Evolutionary conservation across 2,113 vertebrate genomes (phyloP).

Genomic region (Grammomys surdaster): DNA sequence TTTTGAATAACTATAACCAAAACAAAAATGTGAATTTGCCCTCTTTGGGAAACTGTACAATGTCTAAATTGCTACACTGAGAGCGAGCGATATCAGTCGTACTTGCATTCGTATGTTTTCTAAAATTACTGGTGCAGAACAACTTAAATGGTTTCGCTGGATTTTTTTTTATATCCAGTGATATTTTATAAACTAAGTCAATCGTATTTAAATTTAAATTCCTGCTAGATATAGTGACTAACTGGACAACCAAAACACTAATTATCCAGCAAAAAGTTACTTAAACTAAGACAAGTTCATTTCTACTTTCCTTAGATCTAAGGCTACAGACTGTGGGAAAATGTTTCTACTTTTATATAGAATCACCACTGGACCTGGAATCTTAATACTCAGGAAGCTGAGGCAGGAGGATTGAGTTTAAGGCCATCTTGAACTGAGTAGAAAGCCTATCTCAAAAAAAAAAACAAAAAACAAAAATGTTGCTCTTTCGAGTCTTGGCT

Average conservation of each 20-base stretch:
- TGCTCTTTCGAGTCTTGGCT: too few species aligned
- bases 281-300: slow-evolving; percentile 24
- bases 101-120: slow-evolving; percentile 41
- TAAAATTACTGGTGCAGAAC: slow-evolving; percentile 46
- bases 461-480: too few species aligned
- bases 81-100: slow-evolving; percentile 43
- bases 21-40: slow-evolving; percentile 10
- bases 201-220: slow-evolving; percentile 40
- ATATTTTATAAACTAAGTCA: slow-evolving; percentile 58
- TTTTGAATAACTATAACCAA: slow-evolving; percentile 3
- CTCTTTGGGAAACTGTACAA: slow-evolving; percentile 1
- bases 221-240: background rate
- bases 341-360: slow-evolving; percentile 10
- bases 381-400: background rate
- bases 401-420: background rate
- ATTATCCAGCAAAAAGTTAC: slow-evolving; percentile 10
- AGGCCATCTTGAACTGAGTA: background rate
- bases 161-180: background rate
- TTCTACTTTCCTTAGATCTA: slow-evolving; percentile 46
- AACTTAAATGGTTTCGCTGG: background rate
- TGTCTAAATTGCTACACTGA: background rate
- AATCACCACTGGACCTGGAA: background rate
- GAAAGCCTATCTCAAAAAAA: background rate
- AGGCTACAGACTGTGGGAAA: slow-evolving; percentile 1
- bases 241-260: background rate